Evolutionary conservation across 1,140 invertebrate species (phyloP), one percentile per base, ranked within the genome.

Genomic region (Atta cephalotes): DNA sequence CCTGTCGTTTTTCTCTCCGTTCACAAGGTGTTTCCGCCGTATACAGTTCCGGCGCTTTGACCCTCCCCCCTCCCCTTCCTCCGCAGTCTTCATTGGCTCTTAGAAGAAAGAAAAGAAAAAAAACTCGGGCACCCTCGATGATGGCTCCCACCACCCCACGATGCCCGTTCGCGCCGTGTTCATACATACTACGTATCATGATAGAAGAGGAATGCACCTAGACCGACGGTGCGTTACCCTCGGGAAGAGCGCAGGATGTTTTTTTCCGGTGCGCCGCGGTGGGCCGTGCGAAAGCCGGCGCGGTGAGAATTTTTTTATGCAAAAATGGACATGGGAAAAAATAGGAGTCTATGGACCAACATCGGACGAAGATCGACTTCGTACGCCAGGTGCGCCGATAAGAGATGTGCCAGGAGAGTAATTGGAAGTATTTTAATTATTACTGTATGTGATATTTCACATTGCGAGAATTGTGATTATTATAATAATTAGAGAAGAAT

Each of bases 251-350:
- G 68, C 60, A 45, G 51, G 76, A 87, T 65, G 62, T 72, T 88
- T 86, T 88, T 88, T 74, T 76, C 87, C 88, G 28, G 21, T 62
- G 21, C 28, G 12, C 12, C 31, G 14, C 35, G 18, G 21, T 35
- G 88, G 78, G 71, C 92, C 93, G 95, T 94, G 94, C 93, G 94
- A 95, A 95, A 94, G 89, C 35, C 89, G 76, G 53, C 72, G 90
- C 89, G 93, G 93, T 95, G 94, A 94, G 94, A 95, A 95, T 93
- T 95, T 95, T 95, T 95, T 95, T 94, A 94, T 94, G 93, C 93
- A 93, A 94, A 93, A 94, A 92, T 93, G 94, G 93, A 95, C 94
- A 95, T 95, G 94, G 94, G 95, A 95, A 95, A 95, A 94, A 95
- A 94, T 45, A 68, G 53, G 70, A 25, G 62, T 62, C 81, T 80